A percentile compares a stretch with the other conserved stretches of the same genome.
Evolutionary conservation across 23 tunicate species (phyloP).

Genomic region (Ciona savignyi): DNA sequence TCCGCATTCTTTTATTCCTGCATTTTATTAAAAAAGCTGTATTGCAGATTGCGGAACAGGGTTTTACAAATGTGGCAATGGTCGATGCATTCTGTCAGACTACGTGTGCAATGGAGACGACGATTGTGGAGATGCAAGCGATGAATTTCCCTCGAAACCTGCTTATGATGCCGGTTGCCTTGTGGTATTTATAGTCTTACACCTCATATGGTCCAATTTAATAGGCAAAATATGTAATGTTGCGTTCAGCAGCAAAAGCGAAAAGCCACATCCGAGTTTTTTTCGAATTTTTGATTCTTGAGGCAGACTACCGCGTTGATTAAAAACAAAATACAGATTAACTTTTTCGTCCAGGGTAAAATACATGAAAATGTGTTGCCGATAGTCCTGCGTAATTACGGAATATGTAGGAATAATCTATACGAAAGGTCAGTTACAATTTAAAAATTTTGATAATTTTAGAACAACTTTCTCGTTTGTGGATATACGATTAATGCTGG

Average conservation of each 20-base stretch:
- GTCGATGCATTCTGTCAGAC: constrained; percentile 28
- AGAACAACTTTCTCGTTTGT: constrained; percentile 23
- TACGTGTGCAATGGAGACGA: constrained; percentile 76
- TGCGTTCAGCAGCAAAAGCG: no score
- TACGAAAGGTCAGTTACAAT: background rate
- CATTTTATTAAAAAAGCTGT: no score
- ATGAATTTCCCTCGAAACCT: constrained; percentile 44
- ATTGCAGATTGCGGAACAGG: constrained; percentile 20
- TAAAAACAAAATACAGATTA: no score
- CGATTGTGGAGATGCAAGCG: constrained; percentile 83
- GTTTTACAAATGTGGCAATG: constrained; percentile 31
- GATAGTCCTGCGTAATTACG: background rate
- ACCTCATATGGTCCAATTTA: no score
- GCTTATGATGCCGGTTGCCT: background rate
- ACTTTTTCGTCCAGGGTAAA: no score
- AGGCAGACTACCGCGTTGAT: no score
- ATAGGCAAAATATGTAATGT: no score
- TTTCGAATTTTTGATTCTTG: no score
- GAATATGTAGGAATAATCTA: background rate
- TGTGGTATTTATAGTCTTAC: no score
- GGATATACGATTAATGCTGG: constrained; percentile 30
- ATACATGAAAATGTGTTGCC: background rate
- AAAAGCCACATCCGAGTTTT: no score
- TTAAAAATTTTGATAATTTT: no score
- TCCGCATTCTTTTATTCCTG: no score